Evolutionary conservation across 2,888 invertebrate species (phyloP), one percentile per base, ranked within the genome.

Genomic region (Furcula furcula): DNA sequence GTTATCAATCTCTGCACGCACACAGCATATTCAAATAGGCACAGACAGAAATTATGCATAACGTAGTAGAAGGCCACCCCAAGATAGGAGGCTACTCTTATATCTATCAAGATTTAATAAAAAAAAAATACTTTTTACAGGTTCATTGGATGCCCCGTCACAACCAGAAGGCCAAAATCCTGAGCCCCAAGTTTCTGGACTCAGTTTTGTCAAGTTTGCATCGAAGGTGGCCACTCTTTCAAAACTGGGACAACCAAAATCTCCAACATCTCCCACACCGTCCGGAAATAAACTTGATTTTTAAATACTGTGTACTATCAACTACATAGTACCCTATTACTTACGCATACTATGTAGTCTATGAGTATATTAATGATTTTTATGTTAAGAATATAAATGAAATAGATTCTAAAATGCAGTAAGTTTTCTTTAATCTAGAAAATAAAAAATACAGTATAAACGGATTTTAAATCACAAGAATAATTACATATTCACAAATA

Each of bases 401-500:
- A 73, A 68, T 61, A 59, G 30, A 36, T 7, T 23, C 35, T 52
- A 65, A 65, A 65, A 65, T 77, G 82, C 83, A 83, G 81, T 86
- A 88, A 86, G 81, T 86, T 86, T 81, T 86, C 79, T 88, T 87
- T 87, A 88, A 85, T 88, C 86, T 87, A 86, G 81, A 86, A 88
- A 88, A 87, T 88, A 86, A 88, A 83, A 87, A 88, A 87, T 84
- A 86, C 81, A 84, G 82, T 86, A 87, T 78, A 86, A 87, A 84
- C 83, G 85, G 85, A 87, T 85, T 86, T 86, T 78, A 84, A 85
- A 88, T 86, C 84, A 88, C 83, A 86, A 86, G 86, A 84, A 82
- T 86, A 87, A 88, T 88, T 88, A 88, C 88, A 89, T 89, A 88
- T 88, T 88, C 87, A 89, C 88, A 89, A 84, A 80, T 81, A 85